Evolutionary conservation across 2,797 vertebrate genomes (phyloP).

Genomic region (Masticophis lateralis): DNA sequence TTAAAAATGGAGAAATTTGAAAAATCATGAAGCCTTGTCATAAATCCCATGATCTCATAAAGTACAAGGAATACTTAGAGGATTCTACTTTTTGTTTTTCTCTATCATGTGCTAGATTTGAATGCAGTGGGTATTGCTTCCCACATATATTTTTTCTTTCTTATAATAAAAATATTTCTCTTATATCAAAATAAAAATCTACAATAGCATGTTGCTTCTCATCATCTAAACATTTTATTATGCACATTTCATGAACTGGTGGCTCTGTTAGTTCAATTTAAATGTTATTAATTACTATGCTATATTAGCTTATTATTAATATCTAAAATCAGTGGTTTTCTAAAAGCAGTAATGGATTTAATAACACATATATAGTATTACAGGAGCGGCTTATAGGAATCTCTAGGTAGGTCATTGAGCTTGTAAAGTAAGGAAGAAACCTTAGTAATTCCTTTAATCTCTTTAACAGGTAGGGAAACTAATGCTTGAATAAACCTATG

Average conservation of each 20-base stretch:
- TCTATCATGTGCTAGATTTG: background rate
- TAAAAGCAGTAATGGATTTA: background rate
- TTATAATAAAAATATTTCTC: background rate
- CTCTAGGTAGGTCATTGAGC: background rate
- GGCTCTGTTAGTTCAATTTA: conserved; percentile 8
- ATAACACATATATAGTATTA: conserved; percentile 18
- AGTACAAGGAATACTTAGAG: background rate
- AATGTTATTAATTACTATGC: conserved; percentile 6
- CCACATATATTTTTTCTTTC: background rate
- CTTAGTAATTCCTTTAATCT: conserved; percentile 8
- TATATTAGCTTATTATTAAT: conserved; percentile 19
- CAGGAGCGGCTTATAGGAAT: background rate
- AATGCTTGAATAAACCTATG: background rate
- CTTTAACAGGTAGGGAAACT: conserved; percentile 1
- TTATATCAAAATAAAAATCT: conserved; percentile 10
- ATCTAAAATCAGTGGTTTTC: background rate
- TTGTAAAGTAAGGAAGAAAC: conserved; percentile 1
- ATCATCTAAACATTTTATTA: background rate
- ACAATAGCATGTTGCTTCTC: background rate
- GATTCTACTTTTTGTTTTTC: background rate
- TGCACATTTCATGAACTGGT: background rate
- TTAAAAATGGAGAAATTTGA: conserved; percentile 46
- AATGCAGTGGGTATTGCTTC: background rate
- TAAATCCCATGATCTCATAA: conserved; percentile 42
- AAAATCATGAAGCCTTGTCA: conserved; percentile 59